Evolutionary conservation across 2,113 vertebrate species (phyloP).

Genomic region (Spheniscus mendiculus): DNA sequence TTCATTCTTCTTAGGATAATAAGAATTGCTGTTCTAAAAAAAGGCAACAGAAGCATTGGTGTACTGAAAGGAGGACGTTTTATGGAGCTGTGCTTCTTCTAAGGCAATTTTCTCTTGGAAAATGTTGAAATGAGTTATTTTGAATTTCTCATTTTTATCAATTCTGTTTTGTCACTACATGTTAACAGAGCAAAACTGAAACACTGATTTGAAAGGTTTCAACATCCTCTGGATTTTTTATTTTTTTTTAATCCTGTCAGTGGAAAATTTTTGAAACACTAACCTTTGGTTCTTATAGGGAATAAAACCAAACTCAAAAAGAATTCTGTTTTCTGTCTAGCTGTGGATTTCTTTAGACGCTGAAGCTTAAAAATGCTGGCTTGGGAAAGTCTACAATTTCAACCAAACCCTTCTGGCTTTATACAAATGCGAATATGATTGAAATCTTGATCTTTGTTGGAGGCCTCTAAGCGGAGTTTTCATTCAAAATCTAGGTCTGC

Average conservation of each 20-base stretch:
- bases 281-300: not conserved
- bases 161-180: not conserved
- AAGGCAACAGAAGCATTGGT: not conserved
- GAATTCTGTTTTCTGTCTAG: not conserved
- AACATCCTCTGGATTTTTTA: not conserved
- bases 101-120: not conserved
- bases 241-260: not conserved
- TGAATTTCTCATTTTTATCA: not conserved
- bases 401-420: slow-evolving; percentile 24
- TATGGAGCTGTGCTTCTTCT: not conserved
- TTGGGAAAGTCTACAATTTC: not conserved
- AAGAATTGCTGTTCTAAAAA: not conserved
- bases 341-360: not conserved
- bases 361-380: not conserved
- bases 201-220: not conserved
- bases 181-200: not conserved
- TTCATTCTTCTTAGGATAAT: not conserved
- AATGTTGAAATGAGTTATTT: not conserved
- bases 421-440: not conserved
- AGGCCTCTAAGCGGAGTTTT: not conserved
- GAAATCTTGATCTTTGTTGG: not conserved
- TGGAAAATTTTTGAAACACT: not conserved
- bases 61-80: not conserved
- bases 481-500: not conserved
- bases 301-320: not conserved